phyloP scores from a whole-genome alignment of 2,797 vertebrate genomes.

The Borostomias antarcticus region DNA sequence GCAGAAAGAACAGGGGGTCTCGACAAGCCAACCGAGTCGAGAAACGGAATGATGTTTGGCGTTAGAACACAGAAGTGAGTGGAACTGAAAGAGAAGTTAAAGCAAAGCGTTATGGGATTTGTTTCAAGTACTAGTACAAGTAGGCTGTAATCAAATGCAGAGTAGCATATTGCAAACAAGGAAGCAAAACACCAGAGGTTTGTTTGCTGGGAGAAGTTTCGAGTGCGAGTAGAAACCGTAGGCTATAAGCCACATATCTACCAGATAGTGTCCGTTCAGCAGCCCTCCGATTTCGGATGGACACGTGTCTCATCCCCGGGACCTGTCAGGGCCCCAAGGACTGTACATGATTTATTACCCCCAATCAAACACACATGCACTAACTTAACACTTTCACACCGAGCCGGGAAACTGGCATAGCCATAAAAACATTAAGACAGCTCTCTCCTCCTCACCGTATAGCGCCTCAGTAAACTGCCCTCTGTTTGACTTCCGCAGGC shows the following conservation, averaged over 20 bases:
- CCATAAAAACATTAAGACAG: slow-evolving; percentile 76
- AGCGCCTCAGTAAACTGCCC: slow-evolving; percentile 53
- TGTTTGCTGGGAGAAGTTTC: not conserved
- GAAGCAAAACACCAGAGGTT: not conserved
- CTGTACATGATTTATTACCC: slow-evolving; percentile 83
- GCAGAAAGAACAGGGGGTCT: slow-evolving; percentile 52
- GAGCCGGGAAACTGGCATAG: slow-evolving; percentile 72
- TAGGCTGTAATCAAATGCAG: not conserved
- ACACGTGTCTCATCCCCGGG: slow-evolving; percentile 82
- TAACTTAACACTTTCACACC: slow-evolving; percentile 82
- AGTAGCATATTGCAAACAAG: not conserved
- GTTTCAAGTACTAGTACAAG: slow-evolving; percentile 1
- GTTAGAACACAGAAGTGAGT: not conserved
- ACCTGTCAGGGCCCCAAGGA: slow-evolving; percentile 67
- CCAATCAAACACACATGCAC: slow-evolving; percentile 78
- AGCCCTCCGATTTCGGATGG: slow-evolving; percentile 70
- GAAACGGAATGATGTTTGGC: slow-evolving; percentile 8
- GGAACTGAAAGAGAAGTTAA: slow-evolving; percentile 10
- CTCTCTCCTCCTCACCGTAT: slow-evolving; percentile 47
- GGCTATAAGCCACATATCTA: slow-evolving; percentile 54
- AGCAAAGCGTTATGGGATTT: slow-evolving; percentile 10
- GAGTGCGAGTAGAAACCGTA: slow-evolving; percentile 42
- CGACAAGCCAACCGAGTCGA: slow-evolving; percentile 43
- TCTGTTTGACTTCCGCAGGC: slow-evolving; percentile 47
- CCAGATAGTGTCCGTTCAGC: slow-evolving; percentile 59